Evolutionary conservation across 1,140 invertebrate genomes (phyloP), one percentile per base, ranked within the genome.

Genomic region (Macrobrachium nipponense): DNA sequence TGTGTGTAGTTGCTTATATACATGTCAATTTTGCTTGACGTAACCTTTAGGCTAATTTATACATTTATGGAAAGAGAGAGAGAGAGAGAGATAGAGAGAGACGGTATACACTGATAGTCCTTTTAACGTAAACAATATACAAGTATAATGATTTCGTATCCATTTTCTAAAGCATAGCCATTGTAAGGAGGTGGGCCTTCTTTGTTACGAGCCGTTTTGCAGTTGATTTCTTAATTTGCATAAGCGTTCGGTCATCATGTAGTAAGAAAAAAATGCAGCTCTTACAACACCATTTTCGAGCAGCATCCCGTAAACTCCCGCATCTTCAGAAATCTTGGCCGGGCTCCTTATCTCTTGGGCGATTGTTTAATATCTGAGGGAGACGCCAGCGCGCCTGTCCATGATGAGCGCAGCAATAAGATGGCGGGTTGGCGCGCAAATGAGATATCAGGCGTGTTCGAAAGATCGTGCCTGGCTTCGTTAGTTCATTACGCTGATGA

Each of bases 361-460:
- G 83, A 86, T 86, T 86, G 83, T 86, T 86, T 86, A 86, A 86
- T 86, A 86, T 86, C 83, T 73, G 83, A 80, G 77, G 58, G 72
- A 77, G 83, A 86, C 76, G 83, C 76, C 76, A 73, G 77, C 75
- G 83, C 83, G 83, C 83, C 76, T 80, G 77, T 86, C 83, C 76
- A 72, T 86, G 83, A 86, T 86, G 83, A 86, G 83, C 76, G 43
- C 64, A 73, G 83, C 83, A 86, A 86, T 86, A 86, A 86, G 83
- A 86, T 86, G 83, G 83, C 83, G 83, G 83, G 83, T 79, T 86
- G 77, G 76, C 66, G 83, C 83, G 83, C 83, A 86, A 86, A 86
- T 86, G 83, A 86, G 83, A 86, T 86, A 86, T 86, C 83, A 86
- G 83, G 73, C 77, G 76, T 60, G 83, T 86, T 79, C 83, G 76